Evolutionary conservation across 2,888 invertebrate species (phyloP).

Genomic region (Timandra comae): DNA sequence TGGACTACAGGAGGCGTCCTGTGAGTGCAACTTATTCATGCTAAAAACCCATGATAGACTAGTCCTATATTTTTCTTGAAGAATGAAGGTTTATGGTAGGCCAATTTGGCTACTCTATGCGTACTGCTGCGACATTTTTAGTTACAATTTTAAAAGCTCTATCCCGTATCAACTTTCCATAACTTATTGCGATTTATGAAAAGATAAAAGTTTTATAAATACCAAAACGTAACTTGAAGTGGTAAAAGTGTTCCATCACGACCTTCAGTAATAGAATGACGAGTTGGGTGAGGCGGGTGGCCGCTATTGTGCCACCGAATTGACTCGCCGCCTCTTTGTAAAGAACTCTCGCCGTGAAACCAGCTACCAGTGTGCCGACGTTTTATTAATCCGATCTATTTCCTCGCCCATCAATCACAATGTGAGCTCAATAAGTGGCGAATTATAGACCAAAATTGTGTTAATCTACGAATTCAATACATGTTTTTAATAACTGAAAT

Average conservation of each 20-base stretch:
- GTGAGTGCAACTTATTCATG: too few species aligned
- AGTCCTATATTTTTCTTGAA: too few species aligned
- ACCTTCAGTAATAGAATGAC: not conserved
- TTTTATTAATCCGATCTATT: constrained; percentile 63
- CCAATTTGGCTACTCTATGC: too few species aligned
- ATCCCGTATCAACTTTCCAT: too few species aligned
- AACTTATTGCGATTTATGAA: too few species aligned
- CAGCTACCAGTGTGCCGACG: constrained; percentile 49
- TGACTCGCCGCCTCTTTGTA: constrained; percentile 51
- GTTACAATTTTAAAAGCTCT: too few species aligned
- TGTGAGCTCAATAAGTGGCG: constrained; percentile 26
- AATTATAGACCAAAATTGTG: constrained; percentile 38
- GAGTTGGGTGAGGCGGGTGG: not conserved
- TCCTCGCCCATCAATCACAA: constrained; percentile 58
- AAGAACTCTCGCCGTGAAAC: constrained; percentile 56
- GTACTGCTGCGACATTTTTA: too few species aligned
- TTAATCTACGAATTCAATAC: constrained; percentile 9
- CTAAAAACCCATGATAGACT: too few species aligned
- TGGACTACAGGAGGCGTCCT: too few species aligned
- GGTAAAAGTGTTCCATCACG: not conserved
- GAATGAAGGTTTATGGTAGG: too few species aligned
- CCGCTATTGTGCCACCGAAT: constrained; percentile 61
- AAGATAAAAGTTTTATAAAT: too few species aligned
- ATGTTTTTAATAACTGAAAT: constrained; percentile 2
- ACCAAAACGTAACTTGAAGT: too few species aligned